Conservation (phyloP, 2,113 vertebrate genomes). For the Holacanthus passer region DNA sequence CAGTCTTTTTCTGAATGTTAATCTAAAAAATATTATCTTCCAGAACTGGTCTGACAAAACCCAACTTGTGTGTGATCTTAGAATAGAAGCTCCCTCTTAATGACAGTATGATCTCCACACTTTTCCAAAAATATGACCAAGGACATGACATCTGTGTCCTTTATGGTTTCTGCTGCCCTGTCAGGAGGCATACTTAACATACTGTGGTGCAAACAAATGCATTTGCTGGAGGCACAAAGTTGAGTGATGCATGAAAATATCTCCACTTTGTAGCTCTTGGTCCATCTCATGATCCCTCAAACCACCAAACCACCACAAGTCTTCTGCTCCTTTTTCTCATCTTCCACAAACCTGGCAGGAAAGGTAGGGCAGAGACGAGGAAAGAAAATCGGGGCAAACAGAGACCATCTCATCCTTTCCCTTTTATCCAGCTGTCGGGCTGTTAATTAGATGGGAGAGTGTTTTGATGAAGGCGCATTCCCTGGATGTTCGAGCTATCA, state of each 20-base stretch:
- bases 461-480: slow-evolving; percentile 77
- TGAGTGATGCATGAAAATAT: neutral
- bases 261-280: neutral
- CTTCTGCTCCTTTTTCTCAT: neutral
- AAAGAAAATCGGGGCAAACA: neutral
- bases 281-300: neutral
- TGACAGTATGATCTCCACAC: neutral
- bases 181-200: neutral
- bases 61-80: neutral
- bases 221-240: neutral
- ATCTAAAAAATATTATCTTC: neutral
- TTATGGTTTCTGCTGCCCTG: neutral
- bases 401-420: slow-evolving; percentile 32
- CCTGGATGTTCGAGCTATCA: slow-evolving; percentile 78
- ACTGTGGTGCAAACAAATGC: neutral
- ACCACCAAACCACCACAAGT: neutral
- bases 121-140: neutral
- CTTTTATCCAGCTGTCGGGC: slow-evolving; percentile 51
- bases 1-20: too few species aligned
- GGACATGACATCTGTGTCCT: too few species aligned
- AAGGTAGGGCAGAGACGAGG: neutral
- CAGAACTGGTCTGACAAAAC: neutral
- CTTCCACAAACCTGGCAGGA: slow-evolving; percentile 2
- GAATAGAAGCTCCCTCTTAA: neutral
- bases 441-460: slow-evolving; percentile 67